phyloP scores from a whole-genome alignment of 2,113 vertebrate genomes.

The Kryptolebias marmoratus region DNA sequence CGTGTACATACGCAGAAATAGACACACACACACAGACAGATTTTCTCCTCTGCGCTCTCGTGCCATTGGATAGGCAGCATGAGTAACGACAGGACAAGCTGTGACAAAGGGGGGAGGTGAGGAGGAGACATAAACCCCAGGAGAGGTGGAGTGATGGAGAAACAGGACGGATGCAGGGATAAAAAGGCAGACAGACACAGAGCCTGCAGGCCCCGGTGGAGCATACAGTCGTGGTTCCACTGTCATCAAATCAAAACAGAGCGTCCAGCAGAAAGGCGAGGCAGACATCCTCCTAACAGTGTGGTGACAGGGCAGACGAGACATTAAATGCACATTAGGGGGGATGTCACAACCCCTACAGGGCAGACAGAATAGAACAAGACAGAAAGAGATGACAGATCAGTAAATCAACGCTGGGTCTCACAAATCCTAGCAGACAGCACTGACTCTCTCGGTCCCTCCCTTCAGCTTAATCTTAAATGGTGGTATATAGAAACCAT shows the following conservation, averaged over 20 bases:
- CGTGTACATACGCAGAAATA: constrained; percentile 17
- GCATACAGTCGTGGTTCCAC: constrained; percentile 32
- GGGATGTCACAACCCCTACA: constrained; percentile 36
- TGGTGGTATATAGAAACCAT: constrained; percentile 5
- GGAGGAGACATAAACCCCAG: constrained; percentile 50
- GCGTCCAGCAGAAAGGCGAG: constrained; percentile 42
- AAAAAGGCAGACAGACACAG: constrained; percentile 62
- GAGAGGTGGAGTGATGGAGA: constrained; percentile 47
- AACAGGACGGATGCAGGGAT: constrained; percentile 54
- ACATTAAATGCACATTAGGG: constrained; percentile 70
- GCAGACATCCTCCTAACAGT: constrained; percentile 60
- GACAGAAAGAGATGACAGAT: constrained; percentile 59
- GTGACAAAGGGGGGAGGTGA: constrained; percentile 44
- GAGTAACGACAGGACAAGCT: constrained; percentile 66
- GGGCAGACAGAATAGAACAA: constrained; percentile 50
- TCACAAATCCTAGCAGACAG: constrained; percentile 34
- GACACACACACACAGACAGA: constrained; percentile 11
- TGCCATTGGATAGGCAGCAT: constrained; percentile 50
- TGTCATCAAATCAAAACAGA: constrained; percentile 60
- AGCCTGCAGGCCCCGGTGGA: constrained; percentile 43
- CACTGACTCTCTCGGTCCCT: constrained; percentile 1
- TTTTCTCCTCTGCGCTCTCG: constrained; percentile 30
- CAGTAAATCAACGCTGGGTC: constrained; percentile 61
- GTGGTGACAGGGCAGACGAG: constrained; percentile 62
- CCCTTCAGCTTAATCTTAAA: constrained; percentile 28